Percentiles rank a stretch among this genome's conserved stretches.
Conservation (phyloP, 2,113 vertebrate genomes). For the Onychostoma macrolepis region DNA sequence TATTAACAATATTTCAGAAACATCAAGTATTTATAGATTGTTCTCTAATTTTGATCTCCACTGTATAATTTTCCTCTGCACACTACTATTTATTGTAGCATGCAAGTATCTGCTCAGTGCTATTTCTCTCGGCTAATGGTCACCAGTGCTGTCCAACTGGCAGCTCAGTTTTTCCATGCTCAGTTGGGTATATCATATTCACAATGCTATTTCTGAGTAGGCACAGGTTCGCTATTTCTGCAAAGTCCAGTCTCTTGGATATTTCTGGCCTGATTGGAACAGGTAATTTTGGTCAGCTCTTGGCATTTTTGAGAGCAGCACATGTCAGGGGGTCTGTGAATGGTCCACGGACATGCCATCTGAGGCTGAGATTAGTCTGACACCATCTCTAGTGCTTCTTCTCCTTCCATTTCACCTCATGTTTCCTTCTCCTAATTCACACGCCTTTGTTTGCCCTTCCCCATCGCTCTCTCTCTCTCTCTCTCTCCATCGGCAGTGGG, state of each 20-base stretch:
- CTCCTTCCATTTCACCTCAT: slow-evolving; percentile 17
- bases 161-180: neutral
- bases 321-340: neutral
- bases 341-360: neutral
- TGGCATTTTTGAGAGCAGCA: neutral
- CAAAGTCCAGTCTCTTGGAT: slow-evolving; percentile 1
- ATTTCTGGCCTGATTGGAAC: slow-evolving; percentile 14
- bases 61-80: neutral
- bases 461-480: neutral
- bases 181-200: neutral
- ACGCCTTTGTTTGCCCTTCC: slow-evolving; percentile 11
- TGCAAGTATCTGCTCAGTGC: neutral
- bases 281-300: slow-evolving; percentile 9
- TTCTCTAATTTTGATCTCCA: no score
- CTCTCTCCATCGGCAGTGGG: neutral
- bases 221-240: neutral
- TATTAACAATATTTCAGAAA: no score
- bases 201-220: neutral
- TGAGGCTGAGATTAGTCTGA: slow-evolving; percentile 22
- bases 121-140: neutral
- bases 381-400: neutral
- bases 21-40: no score
- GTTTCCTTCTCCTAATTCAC: slow-evolving; percentile 6
- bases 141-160: neutral
- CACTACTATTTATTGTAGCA: neutral